These are phyloP conservation scores for Selene dorsalis DNA, from an alignment of 2,797 vertebrate species.

Conservation along the genomic window DNA sequence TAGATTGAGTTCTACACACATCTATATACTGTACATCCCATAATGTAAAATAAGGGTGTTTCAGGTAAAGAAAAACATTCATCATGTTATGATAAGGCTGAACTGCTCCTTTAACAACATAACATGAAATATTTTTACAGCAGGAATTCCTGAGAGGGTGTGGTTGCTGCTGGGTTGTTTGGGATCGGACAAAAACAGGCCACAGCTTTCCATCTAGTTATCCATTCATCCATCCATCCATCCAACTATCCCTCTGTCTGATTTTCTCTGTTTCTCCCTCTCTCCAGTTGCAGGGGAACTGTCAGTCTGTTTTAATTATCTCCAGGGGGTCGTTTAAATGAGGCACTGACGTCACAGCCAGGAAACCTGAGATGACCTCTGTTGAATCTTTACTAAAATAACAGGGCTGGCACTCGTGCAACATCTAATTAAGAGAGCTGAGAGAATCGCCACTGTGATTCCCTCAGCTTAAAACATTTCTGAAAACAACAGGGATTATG, in stretches of 20 bases:
- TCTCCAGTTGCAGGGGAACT: slow-evolving; percentile 34
- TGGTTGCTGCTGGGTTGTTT: slow-evolving; percentile 71
- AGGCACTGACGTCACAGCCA: slow-evolving; percentile 54
- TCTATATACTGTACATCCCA: background rate
- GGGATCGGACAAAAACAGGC: slow-evolving; percentile 72
- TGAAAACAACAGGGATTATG: slow-evolving; percentile 36
- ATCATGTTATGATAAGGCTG: slow-evolving; percentile 26
- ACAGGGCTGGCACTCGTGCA: slow-evolving; percentile 41
- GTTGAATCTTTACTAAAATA: slow-evolving; percentile 55
- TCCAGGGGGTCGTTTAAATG: slow-evolving; percentile 57
- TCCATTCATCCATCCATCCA: slow-evolving; percentile 52
- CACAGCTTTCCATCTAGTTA: slow-evolving; percentile 71
- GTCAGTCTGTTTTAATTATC: slow-evolving; percentile 60
- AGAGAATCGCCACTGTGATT: slow-evolving; percentile 24
- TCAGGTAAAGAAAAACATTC: background rate
- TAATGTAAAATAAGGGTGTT: slow-evolving; percentile 11
- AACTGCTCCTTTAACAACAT: slow-evolving; percentile 65
- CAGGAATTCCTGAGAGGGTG: slow-evolving; percentile 81
- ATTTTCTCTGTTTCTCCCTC: slow-evolving; percentile 51
- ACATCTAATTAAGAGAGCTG: slow-evolving; percentile 48
- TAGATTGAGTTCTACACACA: background rate
- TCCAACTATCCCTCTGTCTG: slow-evolving; percentile 32
- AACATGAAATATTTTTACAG: slow-evolving; percentile 66
- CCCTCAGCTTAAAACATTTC: slow-evolving; percentile 18
- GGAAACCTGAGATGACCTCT: slow-evolving; percentile 67